These are phyloP conservation scores for Eutrigla gurnardus DNA, from an alignment of 2,797 vertebrate genomes.

Conservation along the genomic window DNA sequence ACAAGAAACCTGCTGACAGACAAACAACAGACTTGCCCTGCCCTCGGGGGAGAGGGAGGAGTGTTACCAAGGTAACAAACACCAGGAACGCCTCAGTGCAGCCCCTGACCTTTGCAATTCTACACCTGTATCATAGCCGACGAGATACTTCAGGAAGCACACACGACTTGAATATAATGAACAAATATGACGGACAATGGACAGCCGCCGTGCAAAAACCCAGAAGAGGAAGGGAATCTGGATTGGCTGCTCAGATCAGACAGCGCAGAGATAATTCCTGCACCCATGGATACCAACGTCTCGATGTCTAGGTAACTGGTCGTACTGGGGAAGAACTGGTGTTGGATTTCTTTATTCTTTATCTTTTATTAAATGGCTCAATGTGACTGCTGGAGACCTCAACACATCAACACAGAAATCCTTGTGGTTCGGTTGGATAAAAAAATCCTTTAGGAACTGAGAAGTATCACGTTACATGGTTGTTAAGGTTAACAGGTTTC, in stretches of 20 bases:
- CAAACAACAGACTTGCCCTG: neutral
- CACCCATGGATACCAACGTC: conserved; percentile 61
- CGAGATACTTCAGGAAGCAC: neutral
- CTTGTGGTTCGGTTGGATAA: neutral
- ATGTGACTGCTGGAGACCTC: neutral
- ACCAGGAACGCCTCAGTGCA: neutral
- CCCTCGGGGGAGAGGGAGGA: conserved; percentile 33
- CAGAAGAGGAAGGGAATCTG: conserved; percentile 10
- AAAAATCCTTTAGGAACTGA: neutral
- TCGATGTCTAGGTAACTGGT: conserved; percentile 33
- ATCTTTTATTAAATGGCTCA: too few species aligned
- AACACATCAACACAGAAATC: neutral
- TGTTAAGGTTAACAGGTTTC: conserved; percentile 12
- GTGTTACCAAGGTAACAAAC: conserved; percentile 19
- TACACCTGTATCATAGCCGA: conserved; percentile 26
- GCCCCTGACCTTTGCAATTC: conserved; percentile 3
- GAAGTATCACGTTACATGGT: conserved; percentile 2
- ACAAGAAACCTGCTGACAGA: neutral
- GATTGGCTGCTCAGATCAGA: conserved; percentile 48
- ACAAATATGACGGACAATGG: conserved; percentile 9
- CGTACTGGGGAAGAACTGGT: neutral
- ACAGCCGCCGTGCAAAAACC: neutral
- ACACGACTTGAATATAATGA: neutral
- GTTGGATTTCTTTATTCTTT: neutral
- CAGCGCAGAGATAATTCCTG: neutral